Base-by-base conservation (phyloP, 2,888 invertebrate species). In the Mactromeris polynyma region DNA sequence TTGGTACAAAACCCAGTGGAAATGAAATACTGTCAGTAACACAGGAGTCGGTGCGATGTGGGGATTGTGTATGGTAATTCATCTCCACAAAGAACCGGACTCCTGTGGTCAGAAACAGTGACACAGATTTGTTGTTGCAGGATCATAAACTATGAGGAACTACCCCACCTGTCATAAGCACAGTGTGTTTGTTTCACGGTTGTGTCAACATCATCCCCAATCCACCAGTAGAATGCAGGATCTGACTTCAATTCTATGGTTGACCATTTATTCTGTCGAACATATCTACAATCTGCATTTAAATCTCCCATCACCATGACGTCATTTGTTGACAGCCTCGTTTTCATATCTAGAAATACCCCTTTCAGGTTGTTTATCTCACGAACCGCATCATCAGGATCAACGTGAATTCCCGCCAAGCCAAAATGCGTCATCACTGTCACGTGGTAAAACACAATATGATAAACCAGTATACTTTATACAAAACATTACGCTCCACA, bases 231-330 rank as follows among this genome's bases (percentile, higher is more conserved):
- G 79, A 93, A 95, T 6, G 89, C 40, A 0, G 89, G 19, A 64
- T 94, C 90, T 19, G 87, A 87, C 9, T 93, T 87, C 64, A 96
- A 86, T 4, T 89, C 88, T 38, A 96, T 92, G 14, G 80, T 80
- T 14, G 83, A 81, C 94, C 94, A 94, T 26, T 92, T 88, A 17
- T 81, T 89, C 21, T 92, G 80, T 4, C 93, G 87, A n/a, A 96
- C 94, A 87, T 95, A 95, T 11, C 46, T 86, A 82, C 96, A 96
- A 81, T 93, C 96, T 4, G 96, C 96, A 89, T 96, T 96, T 79
- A 96, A 86, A 87, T 96, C 95, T 0, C 96, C 96, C 77, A 94
- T 81, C 3, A 95, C 88, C 46, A 95, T 91, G 79, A 94, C 83
- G 81, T 95, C 84, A 33, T 73, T 11, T 33, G 73, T 73, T 2